A percentile compares a stretch with the other conserved stretches of the same genome.
These are phyloP conservation scores for Osmoderma eremita DNA, from an alignment of 2,888 invertebrate species.

Conservation along the genomic window DNA sequence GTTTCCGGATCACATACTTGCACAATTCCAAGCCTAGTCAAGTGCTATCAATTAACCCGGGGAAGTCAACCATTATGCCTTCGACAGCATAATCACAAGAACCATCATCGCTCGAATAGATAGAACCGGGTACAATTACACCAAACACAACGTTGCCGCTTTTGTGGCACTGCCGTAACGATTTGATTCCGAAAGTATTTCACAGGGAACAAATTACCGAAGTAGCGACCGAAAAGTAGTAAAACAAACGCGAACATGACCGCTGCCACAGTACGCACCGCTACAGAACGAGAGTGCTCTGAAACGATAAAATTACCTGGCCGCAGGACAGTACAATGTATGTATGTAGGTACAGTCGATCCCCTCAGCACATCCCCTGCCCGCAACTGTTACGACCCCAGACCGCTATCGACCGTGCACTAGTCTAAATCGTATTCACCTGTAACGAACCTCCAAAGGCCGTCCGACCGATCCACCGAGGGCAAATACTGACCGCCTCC, in stretches of 20 bases:
- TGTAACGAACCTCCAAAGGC: conserved; percentile 22
- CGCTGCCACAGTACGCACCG: conserved; percentile 31
- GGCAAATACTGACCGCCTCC: too few species aligned
- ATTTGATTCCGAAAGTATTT: conserved; percentile 41
- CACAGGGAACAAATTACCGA: conserved; percentile 40
- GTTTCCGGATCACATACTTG: too few species aligned
- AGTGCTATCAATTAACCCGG: too few species aligned
- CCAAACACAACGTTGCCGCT: conserved; percentile 7
- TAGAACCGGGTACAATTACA: not conserved
- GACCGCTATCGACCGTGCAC: conserved; percentile 20
- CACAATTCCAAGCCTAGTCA: too few species aligned
- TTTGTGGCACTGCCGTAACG: conserved; percentile 15
- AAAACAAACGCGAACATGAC: conserved; percentile 36
- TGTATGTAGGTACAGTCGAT: too few species aligned
- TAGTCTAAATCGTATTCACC: conserved; percentile 31
- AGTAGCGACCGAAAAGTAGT: conserved; percentile 37
- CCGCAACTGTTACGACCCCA: conserved; percentile 15
- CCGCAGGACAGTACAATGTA: too few species aligned
- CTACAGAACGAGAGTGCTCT: conserved; percentile 20
- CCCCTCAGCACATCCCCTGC: conserved; percentile 6
- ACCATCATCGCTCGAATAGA: conserved; percentile 21
- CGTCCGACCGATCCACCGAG: not conserved
- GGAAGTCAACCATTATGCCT: too few species aligned
- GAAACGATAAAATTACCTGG: conserved; percentile 33
- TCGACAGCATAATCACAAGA: too few species aligned